A percentile compares a stretch with the other conserved stretches of the same genome.
Evolutionary conservation across 2,113 vertebrate genomes (phyloP).

Genomic region (Cyprinus carpio): DNA sequence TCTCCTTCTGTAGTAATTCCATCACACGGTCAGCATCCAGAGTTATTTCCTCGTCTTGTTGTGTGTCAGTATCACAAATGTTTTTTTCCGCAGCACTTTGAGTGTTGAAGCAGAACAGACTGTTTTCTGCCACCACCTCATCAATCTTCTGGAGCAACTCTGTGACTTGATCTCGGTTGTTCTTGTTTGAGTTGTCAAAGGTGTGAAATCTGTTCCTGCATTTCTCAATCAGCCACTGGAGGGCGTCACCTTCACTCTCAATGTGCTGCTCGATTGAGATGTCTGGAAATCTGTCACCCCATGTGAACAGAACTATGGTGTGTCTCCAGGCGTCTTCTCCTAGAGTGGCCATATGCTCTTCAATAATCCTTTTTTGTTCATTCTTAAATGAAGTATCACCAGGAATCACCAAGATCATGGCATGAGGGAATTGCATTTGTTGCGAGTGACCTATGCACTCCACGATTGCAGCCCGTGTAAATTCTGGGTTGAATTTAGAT

Average conservation of each 20-base stretch:
- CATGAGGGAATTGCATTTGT: conserved; percentile 6
- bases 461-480: neutral
- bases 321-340: conserved; percentile 5
- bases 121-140: conserved; percentile 37
- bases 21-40: neutral
- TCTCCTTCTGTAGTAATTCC: neutral
- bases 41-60: neutral
- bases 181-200: conserved; percentile 4
- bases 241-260: too few relatives aligned
- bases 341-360: conserved; percentile 18
- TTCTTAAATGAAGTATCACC: conserved; percentile 9
- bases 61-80: neutral
- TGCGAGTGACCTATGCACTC: neutral
- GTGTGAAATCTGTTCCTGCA: conserved; percentile 39
- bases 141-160: conserved; percentile 33
- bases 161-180: neutral
- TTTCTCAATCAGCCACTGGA: neutral
- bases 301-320: conserved; percentile 36
- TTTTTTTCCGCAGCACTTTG: too few relatives aligned
- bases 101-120: neutral
- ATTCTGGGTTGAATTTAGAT: neutral
- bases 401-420: conserved; percentile 17
- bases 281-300: neutral
- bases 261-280: too few relatives aligned
- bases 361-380: conserved; percentile 9